Base-by-base conservation (phyloP, 2,888 invertebrate species). In the Troglohyphantes excavatus region DNA sequence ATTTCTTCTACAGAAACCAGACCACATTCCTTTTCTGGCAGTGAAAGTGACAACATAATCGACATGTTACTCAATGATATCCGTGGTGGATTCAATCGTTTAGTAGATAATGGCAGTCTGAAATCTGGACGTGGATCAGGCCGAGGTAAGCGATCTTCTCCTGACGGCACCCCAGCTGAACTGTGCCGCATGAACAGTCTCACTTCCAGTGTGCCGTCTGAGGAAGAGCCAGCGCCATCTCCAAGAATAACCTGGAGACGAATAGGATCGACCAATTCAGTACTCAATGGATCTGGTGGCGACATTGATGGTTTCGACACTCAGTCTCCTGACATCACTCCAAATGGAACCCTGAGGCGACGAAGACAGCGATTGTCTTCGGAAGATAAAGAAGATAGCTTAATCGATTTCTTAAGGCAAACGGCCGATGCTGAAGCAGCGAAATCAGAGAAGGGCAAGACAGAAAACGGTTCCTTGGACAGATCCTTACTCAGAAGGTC, bases 401-500 rank as follows among this genome's bases (percentile, higher is more conserved):
- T 96, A 21, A 93, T 98, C n/a, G 96, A 92, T 33, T 92, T 88
- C 67, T 79, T 92, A 13, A 63, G 91, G 29, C 86, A 91, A 29
- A 82, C 90, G 9, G 85, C 91, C 17, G 86, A 88, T 61, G 83
- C 70, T 7, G 88, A 89, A 13, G 39, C 68, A 7, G 13, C 29
- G 19, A 94, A 97, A 72, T 96, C 96, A 93, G 96, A 96, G 9
- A 97, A 97, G 95, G 97, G 97, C 65, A 67, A 63, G 63, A 46
- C 91, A 23, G 93, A 93, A 23, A 92, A 93, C 46, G 93, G 93
- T n/a, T 93, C 93, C 11, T 83, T 93, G 96, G 98, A 98, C 94
- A 96, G 98, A 2, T 97, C 97, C 0, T 97, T 97, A 97, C 97
- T 97, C 0, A 95, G 97, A 0, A 95, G 97, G 92, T 96, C 90